Conservation (phyloP, 2,888 invertebrate genomes). For the Leptinotarsa rubiginosa region DNA sequence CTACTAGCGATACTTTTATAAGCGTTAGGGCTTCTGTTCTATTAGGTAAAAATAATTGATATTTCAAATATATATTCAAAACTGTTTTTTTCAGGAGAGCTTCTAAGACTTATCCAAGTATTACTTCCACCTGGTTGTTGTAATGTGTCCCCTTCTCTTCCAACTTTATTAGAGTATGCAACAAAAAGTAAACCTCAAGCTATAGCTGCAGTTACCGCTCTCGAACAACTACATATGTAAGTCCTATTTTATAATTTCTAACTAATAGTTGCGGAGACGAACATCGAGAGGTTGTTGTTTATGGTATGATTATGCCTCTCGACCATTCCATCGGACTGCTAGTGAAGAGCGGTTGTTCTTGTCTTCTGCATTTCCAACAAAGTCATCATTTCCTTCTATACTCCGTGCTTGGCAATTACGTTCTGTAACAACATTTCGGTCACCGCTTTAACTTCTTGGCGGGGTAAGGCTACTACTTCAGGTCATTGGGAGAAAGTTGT, state of each 20-base stretch:
- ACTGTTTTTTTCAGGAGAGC: slow-evolving; percentile 73
- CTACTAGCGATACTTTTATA: slow-evolving; percentile 88
- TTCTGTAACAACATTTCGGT: no score
- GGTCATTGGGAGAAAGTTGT: no score
- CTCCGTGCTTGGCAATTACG: no score
- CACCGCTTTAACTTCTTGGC: no score
- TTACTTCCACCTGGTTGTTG: slow-evolving; percentile 89
- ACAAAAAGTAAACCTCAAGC: slow-evolving; percentile 84
- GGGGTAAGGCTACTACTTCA: no score
- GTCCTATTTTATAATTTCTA: slow-evolving; percentile 27
- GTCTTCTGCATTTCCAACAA: no score
- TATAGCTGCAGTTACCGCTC: slow-evolving; percentile 82
- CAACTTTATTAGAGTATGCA: slow-evolving; percentile 84
- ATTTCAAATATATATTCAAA: not conserved
- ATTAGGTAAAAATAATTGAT: slow-evolving; percentile 70
- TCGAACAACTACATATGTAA: slow-evolving; percentile 79
- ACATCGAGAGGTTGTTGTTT: no score
- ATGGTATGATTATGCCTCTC: no score
- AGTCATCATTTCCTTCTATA: no score
- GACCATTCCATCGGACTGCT: no score
- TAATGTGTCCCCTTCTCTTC: slow-evolving; percentile 85
- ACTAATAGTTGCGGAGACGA: not conserved
- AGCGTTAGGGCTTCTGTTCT: slow-evolving; percentile 92
- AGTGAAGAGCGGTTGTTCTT: no score
- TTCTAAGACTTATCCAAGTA: slow-evolving; percentile 87